phyloP scores from a whole-genome alignment of 2,888 invertebrate genomes.

The Argyresthia goedartella region DNA sequence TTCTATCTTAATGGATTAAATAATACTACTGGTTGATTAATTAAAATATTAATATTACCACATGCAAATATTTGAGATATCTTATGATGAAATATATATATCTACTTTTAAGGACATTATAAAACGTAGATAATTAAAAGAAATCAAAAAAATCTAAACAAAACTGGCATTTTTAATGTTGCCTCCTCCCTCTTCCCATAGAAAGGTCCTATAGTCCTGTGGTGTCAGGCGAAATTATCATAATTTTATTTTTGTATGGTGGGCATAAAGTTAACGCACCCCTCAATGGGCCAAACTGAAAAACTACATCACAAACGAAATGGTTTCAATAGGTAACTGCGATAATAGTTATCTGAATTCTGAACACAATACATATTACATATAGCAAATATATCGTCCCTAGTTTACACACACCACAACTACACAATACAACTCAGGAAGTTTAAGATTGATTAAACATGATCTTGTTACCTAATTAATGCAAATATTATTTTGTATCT shows the following conservation, averaged over 20 bases:
- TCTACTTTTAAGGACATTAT: constrained; percentile 72
- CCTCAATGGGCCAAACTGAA: too few species aligned
- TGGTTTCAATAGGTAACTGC: too few species aligned
- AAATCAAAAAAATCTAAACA: constrained; percentile 71
- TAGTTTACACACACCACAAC: too few species aligned
- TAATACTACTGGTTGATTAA: constrained; percentile 70
- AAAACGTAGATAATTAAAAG: constrained; percentile 73
- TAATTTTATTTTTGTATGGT: constrained; percentile 62
- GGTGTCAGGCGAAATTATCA: constrained; percentile 31
- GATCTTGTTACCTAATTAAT: too few species aligned
- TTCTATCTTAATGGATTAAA: constrained; percentile 70
- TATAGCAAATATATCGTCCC: too few species aligned
- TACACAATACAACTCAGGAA: too few species aligned
- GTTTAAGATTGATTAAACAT: too few species aligned
- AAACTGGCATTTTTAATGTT: constrained; percentile 65
- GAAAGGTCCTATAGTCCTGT: constrained; percentile 16
- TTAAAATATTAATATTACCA: constrained; percentile 71
- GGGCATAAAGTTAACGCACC: constrained; percentile 18
- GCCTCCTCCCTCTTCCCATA: constrained; percentile 31
- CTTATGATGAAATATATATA: constrained; percentile 70
- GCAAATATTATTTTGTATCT: too few species aligned
- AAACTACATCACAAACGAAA: too few species aligned
- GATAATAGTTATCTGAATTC: too few species aligned
- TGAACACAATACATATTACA: too few species aligned
- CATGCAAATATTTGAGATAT: constrained; percentile 72